These are phyloP conservation scores for Conger conger DNA, from an alignment of 2,113 vertebrate species.

Conservation along the genomic window DNA sequence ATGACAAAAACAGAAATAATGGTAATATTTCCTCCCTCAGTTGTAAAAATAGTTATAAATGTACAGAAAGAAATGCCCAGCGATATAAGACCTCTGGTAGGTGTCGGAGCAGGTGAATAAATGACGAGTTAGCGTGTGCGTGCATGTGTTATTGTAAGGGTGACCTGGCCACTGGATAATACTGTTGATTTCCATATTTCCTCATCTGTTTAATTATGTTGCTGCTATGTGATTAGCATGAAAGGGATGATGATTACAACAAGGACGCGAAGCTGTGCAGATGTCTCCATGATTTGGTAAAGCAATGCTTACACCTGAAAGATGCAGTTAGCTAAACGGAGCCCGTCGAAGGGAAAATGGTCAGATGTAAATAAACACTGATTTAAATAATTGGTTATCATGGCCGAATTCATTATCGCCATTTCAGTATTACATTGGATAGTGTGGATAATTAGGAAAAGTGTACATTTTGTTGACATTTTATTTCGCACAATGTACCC, in stretches of 20 bases:
- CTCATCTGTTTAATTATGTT: neutral
- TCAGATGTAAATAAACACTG: neutral
- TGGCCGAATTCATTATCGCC: neutral
- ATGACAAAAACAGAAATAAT: neutral
- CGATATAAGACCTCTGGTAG: neutral
- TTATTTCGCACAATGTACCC: neutral
- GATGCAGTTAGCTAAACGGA: neutral
- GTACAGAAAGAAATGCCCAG: neutral
- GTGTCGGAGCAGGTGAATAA: neutral
- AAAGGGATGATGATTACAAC: too few relatives aligned
- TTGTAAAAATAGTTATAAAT: neutral
- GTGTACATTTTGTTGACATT: neutral
- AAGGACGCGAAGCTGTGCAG: neutral
- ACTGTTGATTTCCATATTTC: neutral
- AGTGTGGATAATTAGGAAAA: neutral
- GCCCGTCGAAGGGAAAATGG: neutral
- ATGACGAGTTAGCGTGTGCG: too few relatives aligned
- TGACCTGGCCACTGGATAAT: neutral
- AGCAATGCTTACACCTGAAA: neutral
- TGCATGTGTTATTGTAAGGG: too few relatives aligned
- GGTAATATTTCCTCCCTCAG: neutral
- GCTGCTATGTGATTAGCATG: neutral
- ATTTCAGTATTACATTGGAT: neutral
- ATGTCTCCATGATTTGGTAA: neutral
- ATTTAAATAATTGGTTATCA: neutral